A percentile compares a stretch with the other conserved stretches of the same genome.
Conservation (phyloP, 1,140 invertebrate species). For the Drosophila navojoa region DNA sequence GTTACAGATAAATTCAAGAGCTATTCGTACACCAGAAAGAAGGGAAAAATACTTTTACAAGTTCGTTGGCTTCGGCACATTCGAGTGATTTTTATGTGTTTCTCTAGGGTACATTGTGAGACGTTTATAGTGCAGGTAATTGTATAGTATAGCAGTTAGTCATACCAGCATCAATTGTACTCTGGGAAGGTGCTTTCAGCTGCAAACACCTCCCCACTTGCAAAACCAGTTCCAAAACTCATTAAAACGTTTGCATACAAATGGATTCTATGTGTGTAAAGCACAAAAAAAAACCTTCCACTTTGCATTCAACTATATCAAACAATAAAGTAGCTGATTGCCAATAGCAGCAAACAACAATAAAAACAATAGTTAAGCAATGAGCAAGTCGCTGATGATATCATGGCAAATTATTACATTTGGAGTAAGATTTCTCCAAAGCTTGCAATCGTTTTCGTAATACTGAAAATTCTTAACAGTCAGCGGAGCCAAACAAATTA, state of each 20-base stretch:
- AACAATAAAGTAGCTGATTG: slow-evolving; percentile 64
- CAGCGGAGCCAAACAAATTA: slow-evolving; percentile 52
- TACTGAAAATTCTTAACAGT: slow-evolving; percentile 39
- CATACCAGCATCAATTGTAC: slow-evolving; percentile 9
- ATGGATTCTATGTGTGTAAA: slow-evolving; percentile 28
- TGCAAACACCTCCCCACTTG: slow-evolving; percentile 1
- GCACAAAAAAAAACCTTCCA: slow-evolving; percentile 24
- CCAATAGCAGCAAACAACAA: slow-evolving; percentile 22
- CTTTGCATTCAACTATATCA: slow-evolving; percentile 50
- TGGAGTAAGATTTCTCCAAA: slow-evolving; percentile 19
- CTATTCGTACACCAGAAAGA: slow-evolving; percentile 15
- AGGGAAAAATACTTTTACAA: slow-evolving; percentile 34
- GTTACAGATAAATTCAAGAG: slow-evolving; percentile 29
- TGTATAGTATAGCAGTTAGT: slow-evolving; percentile 9
- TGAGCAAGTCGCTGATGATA: slow-evolving; percentile 35
- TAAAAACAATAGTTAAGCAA: slow-evolving; percentile 23
- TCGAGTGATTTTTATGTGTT: neutral
- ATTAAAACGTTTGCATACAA: slow-evolving; percentile 37
- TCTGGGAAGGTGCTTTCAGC: neutral
- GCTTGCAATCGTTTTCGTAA: slow-evolving; percentile 28
- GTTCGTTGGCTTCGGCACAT: slow-evolving; percentile 58
- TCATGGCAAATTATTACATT: slow-evolving; percentile 55
- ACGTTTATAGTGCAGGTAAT: neutral
- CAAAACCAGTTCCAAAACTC: slow-evolving; percentile 38
- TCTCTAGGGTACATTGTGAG: neutral